phyloP scores from a whole-genome alignment of 2,113 vertebrate genomes.

The Shinisaurus crocodilurus region DNA sequence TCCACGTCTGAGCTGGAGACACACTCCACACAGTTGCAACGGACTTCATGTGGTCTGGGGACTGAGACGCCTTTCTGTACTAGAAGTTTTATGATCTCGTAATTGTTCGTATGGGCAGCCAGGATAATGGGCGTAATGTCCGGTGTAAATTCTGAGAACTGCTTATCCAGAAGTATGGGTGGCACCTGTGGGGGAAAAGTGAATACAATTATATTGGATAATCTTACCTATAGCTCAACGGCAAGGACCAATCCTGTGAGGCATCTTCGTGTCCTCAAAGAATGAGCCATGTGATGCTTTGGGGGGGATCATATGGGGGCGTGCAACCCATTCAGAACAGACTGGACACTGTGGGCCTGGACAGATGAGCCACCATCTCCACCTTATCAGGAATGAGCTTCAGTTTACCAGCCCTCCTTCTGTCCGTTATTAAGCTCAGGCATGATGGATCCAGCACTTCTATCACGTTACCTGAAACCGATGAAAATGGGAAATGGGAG shows the following conservation, averaged over 20 bases:
- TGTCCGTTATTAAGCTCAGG: not conserved
- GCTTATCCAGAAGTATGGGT: slow-evolving; percentile 91
- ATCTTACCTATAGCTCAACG: not conserved
- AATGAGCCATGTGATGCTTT: not conserved
- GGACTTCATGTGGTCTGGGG: slow-evolving; percentile 93
- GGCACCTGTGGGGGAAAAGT: slow-evolving; percentile 83
- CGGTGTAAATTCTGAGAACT: slow-evolving; percentile 97
- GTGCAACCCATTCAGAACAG: not conserved
- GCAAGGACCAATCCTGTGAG: not conserved
- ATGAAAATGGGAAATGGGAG: not conserved
- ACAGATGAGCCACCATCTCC: not conserved
- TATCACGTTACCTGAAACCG: not conserved
- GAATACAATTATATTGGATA: slow-evolving; percentile 15
- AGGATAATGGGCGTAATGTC: slow-evolving; percentile 98
- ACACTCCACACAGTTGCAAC: slow-evolving; percentile 93
- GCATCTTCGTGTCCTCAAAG: not conserved
- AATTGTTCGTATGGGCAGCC: slow-evolving; percentile 98
- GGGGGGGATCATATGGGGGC: no score
- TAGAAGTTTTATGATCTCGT: slow-evolving; percentile 95
- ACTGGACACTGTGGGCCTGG: not conserved
- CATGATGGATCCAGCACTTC: not conserved
- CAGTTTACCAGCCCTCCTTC: not conserved
- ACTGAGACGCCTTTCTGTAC: slow-evolving; percentile 95
- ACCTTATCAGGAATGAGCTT: not conserved
- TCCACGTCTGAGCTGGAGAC: slow-evolving; percentile 93